phyloP scores from a whole-genome alignment of 2,888 invertebrate genomes.

The Elegia similella region DNA sequence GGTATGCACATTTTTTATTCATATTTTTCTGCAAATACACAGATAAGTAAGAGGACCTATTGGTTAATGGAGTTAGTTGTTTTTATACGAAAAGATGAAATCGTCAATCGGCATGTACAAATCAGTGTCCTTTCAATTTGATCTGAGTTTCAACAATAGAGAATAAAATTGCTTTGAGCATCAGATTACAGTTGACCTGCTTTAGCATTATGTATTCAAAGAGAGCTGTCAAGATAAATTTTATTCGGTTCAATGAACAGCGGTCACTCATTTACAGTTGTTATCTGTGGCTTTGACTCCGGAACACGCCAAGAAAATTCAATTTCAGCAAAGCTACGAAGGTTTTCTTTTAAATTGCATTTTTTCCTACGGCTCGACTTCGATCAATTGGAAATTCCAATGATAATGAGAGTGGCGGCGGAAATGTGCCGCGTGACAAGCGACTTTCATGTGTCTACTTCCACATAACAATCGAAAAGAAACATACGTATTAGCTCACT shows the following conservation, averaged over 20 bases:
- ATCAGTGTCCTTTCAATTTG: neutral
- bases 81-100: too few relatives aligned
- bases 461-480: neutral
- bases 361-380: conserved; percentile 42
- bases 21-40: too few relatives aligned
- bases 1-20: too few relatives aligned
- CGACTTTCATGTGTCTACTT: conserved; percentile 29
- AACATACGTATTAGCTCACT: too few relatives aligned
- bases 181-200: conserved; percentile 10
- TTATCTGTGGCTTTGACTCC: conserved; percentile 16
- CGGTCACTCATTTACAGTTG: conserved; percentile 14
- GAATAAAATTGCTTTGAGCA: neutral
- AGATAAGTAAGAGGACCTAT: too few relatives aligned
- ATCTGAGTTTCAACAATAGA: neutral
- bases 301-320: conserved; percentile 26
- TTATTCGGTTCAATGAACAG: conserved; percentile 14
- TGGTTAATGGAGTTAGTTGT: too few relatives aligned
- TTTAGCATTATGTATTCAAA: conserved; percentile 5
- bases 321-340: conserved; percentile 29
- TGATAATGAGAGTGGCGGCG: conserved; percentile 41
- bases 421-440: conserved; percentile 29
- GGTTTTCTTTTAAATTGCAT: conserved; percentile 36
- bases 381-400: conserved; percentile 49
- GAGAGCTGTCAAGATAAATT: conserved; percentile 3
- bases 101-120: neutral